Percentiles rank a stretch among this genome's conserved stretches.
Conservation (phyloP, 2,113 vertebrate species). For the Salvelinus alpinus region DNA sequence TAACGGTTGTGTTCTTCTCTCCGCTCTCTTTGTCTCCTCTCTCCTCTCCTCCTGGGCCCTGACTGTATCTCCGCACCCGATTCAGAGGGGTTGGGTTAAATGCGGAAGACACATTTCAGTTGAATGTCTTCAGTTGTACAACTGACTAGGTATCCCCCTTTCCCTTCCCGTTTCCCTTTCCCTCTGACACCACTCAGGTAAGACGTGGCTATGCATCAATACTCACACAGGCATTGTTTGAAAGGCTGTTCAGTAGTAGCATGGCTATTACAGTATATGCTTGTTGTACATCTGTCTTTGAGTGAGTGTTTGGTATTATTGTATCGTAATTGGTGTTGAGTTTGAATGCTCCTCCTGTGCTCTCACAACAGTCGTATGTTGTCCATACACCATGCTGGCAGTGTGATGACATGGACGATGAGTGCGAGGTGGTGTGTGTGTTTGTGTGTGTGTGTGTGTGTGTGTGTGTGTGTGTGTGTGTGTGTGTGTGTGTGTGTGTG, state of each 20-base stretch:
- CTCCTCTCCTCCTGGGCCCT: not conserved
- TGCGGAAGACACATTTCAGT: too few relatives aligned
- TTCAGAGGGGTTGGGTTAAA: too few relatives aligned
- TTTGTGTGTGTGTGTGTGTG: too few relatives aligned
- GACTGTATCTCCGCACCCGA: not conserved
- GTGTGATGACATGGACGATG: slow-evolving; percentile 42
- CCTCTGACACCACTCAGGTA: not conserved
- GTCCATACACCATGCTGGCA: slow-evolving; percentile 28
- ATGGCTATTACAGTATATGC: too few relatives aligned
- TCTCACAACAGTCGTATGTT: slow-evolving; percentile 18
- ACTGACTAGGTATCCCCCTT: too few relatives aligned
- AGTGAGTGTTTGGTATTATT: not conserved
- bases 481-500: too few relatives aligned
- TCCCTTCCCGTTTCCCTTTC: not conserved
- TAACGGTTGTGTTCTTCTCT: not conserved
- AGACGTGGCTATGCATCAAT: not conserved
- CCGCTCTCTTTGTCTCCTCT: not conserved
- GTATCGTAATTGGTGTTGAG: not conserved
- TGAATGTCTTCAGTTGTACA: not conserved
- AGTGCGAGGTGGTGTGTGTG: slow-evolving; percentile 1
- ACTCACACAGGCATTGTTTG: not conserved
- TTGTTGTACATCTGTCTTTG: not conserved
- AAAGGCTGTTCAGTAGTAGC: not conserved
- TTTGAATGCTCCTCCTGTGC: not conserved
- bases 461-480: too few relatives aligned